Conservation (phyloP, 2,797 vertebrate species). For the Tragelaphus oryx region DNA sequence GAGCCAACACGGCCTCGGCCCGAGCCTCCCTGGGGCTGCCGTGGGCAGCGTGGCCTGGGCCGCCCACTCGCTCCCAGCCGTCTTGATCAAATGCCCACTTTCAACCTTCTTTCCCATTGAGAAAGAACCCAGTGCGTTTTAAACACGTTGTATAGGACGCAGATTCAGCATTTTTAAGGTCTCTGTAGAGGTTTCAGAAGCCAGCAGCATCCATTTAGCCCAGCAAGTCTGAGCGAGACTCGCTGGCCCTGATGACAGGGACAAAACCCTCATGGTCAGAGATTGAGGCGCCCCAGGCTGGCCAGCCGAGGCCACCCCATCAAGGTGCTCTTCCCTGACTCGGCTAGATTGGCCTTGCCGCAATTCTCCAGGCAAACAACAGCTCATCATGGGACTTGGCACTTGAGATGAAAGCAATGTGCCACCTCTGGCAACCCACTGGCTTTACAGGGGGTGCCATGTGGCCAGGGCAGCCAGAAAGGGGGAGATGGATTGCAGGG, state of each 20-base stretch:
- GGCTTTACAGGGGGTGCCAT: not conserved
- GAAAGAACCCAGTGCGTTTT: not conserved
- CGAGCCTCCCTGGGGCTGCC: accelerated
- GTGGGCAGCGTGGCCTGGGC: accelerated
- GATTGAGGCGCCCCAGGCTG: not conserved
- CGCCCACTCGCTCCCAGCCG: accelerated
- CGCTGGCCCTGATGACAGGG: not conserved
- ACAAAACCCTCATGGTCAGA: not conserved
- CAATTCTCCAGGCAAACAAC: not conserved
- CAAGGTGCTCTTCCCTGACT: not conserved
- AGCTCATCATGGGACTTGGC: not conserved
- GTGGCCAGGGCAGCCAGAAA: not conserved
- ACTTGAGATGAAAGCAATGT: not conserved
- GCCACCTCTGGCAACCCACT: not conserved
- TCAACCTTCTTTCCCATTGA: not conserved
- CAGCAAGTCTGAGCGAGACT: not conserved
- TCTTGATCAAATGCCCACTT: not conserved
- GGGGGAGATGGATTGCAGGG: not conserved
- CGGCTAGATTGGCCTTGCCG: not conserved
- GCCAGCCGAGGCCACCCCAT: not conserved
- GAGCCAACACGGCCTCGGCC: accelerated
- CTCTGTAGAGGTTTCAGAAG: not conserved
- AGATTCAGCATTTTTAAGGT: not conserved
- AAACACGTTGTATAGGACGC: not conserved
- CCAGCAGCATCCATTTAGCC: not conserved